Conservation (phyloP, 2,113 vertebrate genomes). For the Suncus etruscus region DNA sequence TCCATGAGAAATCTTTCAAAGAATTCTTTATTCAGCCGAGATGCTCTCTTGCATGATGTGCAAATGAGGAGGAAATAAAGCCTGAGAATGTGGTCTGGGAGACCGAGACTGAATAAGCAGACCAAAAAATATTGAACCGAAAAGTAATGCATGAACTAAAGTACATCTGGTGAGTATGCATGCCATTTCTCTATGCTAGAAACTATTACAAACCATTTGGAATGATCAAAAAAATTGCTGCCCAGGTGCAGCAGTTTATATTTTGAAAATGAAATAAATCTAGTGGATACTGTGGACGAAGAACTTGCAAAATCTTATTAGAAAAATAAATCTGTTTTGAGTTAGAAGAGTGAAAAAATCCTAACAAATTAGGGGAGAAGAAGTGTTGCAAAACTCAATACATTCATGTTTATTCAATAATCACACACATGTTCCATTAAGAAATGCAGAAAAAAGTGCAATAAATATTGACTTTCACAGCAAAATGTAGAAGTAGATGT, state of each 20-base stretch:
- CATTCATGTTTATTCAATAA: slow-evolving; percentile 85
- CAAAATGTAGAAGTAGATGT: slow-evolving; percentile 77
- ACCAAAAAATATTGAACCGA: slow-evolving; percentile 77
- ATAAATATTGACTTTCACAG: slow-evolving; percentile 84
- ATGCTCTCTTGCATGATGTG: slow-evolving; percentile 68
- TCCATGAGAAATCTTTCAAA: slow-evolving; percentile 64
- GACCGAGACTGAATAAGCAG: slow-evolving; percentile 71
- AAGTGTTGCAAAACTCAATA: slow-evolving; percentile 82
- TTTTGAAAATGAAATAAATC: slow-evolving; percentile 85
- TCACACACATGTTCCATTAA: slow-evolving; percentile 85
- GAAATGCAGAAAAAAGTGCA: slow-evolving; percentile 81
- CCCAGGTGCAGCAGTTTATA: slow-evolving; percentile 81
- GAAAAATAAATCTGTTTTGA: slow-evolving; percentile 85
- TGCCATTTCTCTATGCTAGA: slow-evolving; percentile 31
- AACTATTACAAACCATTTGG: slow-evolving; percentile 78
- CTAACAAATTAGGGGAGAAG: slow-evolving; percentile 80
- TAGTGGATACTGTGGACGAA: slow-evolving; percentile 75
- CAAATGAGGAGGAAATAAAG: slow-evolving; percentile 78
- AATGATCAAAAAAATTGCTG: slow-evolving; percentile 76
- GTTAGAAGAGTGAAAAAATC: slow-evolving; percentile 77
- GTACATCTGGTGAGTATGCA: slow-evolving; percentile 71
- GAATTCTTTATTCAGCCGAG: slow-evolving; percentile 72
- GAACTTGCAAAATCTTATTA: slow-evolving; percentile 82
- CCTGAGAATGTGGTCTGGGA: slow-evolving; percentile 67
- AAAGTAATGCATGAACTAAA: slow-evolving; percentile 73